phyloP scores from a whole-genome alignment of 2,797 vertebrate species.

The Ctenochaetus hawaiiensis region DNA sequence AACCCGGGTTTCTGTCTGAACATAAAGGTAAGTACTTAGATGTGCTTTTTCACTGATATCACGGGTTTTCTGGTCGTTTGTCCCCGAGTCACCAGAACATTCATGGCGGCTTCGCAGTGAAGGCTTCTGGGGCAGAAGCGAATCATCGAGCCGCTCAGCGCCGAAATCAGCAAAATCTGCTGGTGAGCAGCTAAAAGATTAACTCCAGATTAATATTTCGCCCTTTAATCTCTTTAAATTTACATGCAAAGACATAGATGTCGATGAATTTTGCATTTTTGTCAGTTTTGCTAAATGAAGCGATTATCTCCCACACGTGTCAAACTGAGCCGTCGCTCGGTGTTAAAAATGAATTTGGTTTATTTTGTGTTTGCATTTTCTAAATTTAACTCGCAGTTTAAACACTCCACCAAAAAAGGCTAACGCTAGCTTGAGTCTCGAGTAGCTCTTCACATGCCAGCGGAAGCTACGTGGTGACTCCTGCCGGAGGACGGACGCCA shows the following conservation, averaged over 20 bases:
- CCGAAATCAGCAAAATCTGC: background rate
- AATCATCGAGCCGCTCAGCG: conserved; percentile 50
- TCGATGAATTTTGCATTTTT: conserved; percentile 2
- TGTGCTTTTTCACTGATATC: conserved; percentile 64
- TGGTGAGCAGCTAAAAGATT: background rate
- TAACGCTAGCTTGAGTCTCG: conserved; percentile 21
- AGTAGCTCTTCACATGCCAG: conserved; percentile 45
- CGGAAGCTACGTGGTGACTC: conserved; percentile 83
- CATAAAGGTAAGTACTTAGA: conserved; percentile 75
- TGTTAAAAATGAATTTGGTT: rapidly evolving
- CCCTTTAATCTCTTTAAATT: background rate
- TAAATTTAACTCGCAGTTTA: background rate
- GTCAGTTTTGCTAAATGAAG: conserved; percentile 36
- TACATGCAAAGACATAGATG: background rate
- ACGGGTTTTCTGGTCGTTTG: conserved; percentile 72
- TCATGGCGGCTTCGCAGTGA: conserved; percentile 88
- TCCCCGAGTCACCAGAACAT: conserved; percentile 82
- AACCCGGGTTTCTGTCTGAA: conserved; percentile 30
- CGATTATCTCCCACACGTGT: conserved; percentile 48
- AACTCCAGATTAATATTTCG: rapidly evolving
- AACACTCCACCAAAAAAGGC: background rate
- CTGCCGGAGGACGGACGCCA: conserved; percentile 84
- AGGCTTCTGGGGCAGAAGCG: conserved; percentile 79
- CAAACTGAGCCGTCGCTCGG: background rate
- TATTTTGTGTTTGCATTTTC: background rate